Evolutionary conservation across 2,888 invertebrate genomes (phyloP).

Genomic region (Diplolepis rosae): DNA sequence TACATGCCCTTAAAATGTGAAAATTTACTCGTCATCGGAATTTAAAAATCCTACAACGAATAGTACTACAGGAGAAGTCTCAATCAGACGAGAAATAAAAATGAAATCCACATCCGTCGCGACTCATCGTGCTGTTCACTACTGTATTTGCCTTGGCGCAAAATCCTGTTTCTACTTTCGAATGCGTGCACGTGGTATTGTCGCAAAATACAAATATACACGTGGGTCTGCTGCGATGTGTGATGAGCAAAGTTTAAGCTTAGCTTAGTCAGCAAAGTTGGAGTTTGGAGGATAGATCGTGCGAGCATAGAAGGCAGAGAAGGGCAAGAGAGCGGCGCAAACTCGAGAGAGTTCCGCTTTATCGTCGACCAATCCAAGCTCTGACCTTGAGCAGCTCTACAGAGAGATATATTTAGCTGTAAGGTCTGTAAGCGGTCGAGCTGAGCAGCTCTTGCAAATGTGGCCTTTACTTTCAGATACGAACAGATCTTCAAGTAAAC

Average conservation of each 20-base stretch:
- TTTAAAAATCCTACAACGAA: too few species aligned
- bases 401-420: conserved; percentile 57
- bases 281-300: conserved; percentile 33
- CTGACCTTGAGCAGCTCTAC: conserved; percentile 55
- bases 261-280: conserved; percentile 13
- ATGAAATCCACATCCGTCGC: conserved; percentile 39
- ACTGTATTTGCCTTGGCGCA: conserved; percentile 44
- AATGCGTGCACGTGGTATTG: conserved; percentile 37
- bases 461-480: conserved; percentile 17
- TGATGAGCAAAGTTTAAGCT: conserved; percentile 29
- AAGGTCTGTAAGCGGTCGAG: conserved; percentile 53
- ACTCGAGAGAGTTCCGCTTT: conserved; percentile 48
- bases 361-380: conserved; percentile 52
- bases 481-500: conserved; percentile 26
- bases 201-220: conserved; percentile 23
- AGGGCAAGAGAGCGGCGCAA: conserved; percentile 48
- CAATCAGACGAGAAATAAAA: background rate
- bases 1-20: too few species aligned
- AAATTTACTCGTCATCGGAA: too few species aligned
- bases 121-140: conserved; percentile 33
- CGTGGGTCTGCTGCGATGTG: conserved; percentile 21
- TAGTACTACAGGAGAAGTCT: too few species aligned
- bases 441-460: conserved; percentile 29
- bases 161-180: conserved; percentile 45
- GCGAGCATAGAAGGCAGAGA: conserved; percentile 47